Conservation (phyloP, 1,140 invertebrate genomes). For the Lepidostoma basale region DNA sequence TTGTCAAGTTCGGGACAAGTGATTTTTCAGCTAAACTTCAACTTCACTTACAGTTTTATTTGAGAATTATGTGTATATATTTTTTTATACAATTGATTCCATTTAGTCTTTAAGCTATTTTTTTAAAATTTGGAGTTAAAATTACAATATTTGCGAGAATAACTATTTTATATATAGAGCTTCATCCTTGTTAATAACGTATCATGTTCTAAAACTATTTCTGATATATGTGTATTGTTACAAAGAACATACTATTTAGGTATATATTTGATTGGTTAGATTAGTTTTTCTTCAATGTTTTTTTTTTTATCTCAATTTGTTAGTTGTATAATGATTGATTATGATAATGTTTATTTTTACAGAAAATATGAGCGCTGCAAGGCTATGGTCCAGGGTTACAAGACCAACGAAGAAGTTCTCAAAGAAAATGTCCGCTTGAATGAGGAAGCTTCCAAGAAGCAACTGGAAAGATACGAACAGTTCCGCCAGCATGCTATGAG, state of each 20-base stretch:
- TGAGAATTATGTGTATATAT: too few relatives aligned
- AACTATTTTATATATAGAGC: too few relatives aligned
- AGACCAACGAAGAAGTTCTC: constrained; percentile 56
- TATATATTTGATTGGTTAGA: not conserved
- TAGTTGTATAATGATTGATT: not conserved
- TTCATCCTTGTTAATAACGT: too few relatives aligned
- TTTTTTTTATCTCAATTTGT: too few relatives aligned
- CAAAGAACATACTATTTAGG: not conserved
- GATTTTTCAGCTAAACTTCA: too few relatives aligned
- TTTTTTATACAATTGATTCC: too few relatives aligned
- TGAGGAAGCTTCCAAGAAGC: constrained; percentile 59
- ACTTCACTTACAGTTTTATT: too few relatives aligned
- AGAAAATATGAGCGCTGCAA: constrained; percentile 61
- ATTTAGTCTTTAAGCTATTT: too few relatives aligned
- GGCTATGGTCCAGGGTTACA: constrained; percentile 60
- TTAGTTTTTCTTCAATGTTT: not conserved
- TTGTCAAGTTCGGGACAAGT: too few relatives aligned
- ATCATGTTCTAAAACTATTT: too few relatives aligned
- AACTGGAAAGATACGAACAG: constrained; percentile 58
- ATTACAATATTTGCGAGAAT: too few relatives aligned
- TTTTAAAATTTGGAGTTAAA: too few relatives aligned
- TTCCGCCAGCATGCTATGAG: constrained; percentile 59
- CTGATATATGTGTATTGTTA: not conserved
- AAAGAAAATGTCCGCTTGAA: constrained; percentile 56
- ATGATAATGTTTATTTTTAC: constrained; percentile 16